Conservation (phyloP, 1,140 invertebrate species). For the Heliothis virescens region DNA sequence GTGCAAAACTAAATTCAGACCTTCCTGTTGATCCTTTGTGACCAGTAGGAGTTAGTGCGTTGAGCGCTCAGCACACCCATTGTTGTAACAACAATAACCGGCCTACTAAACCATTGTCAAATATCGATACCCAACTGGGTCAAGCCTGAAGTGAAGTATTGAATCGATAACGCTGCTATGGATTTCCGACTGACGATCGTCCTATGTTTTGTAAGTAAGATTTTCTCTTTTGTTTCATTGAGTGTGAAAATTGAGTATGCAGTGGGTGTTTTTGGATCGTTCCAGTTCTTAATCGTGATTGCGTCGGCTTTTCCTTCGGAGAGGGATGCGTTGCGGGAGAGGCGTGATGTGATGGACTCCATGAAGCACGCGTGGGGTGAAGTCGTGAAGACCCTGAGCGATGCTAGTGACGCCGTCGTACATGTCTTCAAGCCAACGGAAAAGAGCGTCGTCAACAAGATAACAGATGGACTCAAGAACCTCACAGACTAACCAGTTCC, state of each 20-base stretch:
- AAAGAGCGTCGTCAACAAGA: slow-evolving; percentile 74
- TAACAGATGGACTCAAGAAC: slow-evolving; percentile 71
- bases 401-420: slow-evolving; percentile 76
- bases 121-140: slow-evolving; percentile 18
- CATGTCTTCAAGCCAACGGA: slow-evolving; percentile 80
- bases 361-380: slow-evolving; percentile 79
- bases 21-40: slow-evolving; percentile 73
- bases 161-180: slow-evolving; percentile 53
- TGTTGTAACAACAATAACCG: slow-evolving; percentile 21
- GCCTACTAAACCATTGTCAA: not conserved
- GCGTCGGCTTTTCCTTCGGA: slow-evolving; percentile 59
- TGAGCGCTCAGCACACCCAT: slow-evolving; percentile 55
- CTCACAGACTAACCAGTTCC: slow-evolving; percentile 63
- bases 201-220: slow-evolving; percentile 63
- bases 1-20: slow-evolving; percentile 69
- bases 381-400: slow-evolving; percentile 71
- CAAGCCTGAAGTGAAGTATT: not conserved
- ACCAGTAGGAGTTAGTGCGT: slow-evolving; percentile 62
- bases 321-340: slow-evolving; percentile 48
- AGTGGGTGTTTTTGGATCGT: slow-evolving; percentile 21
- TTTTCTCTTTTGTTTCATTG: not conserved
- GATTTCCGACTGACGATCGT: slow-evolving; percentile 64
- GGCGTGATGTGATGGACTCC: slow-evolving; percentile 77
- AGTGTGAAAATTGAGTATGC: not conserved
- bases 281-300: slow-evolving; percentile 61